Percentiles rank a stretch among this genome's conserved stretches.
Conservation (phyloP, 2,888 invertebrate genomes). For the Andrena minutula region DNA sequence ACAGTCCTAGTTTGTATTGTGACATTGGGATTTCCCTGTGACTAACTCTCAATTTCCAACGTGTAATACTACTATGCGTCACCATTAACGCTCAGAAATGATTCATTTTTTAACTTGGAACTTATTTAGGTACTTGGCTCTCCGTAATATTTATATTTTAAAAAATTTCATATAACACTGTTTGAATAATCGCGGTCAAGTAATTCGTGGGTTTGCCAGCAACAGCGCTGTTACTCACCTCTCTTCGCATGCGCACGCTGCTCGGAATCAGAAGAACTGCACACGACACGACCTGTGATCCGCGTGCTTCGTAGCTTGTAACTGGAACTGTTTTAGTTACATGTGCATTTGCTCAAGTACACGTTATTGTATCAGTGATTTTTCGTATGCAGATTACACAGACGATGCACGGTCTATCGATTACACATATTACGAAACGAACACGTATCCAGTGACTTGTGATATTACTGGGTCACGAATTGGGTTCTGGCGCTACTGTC, state of each 20-base stretch:
- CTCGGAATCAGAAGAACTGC: conserved; percentile 19
- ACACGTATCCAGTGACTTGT: conserved; percentile 13
- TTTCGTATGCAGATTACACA: background rate
- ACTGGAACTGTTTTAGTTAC: conserved; percentile 15
- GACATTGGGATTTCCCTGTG: background rate
- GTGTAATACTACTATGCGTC: background rate
- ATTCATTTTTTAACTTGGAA: no score
- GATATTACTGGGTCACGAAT: conserved; percentile 36
- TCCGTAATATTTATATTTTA: background rate
- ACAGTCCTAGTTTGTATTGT: background rate
- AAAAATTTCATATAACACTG: background rate
- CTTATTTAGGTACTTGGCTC: background rate
- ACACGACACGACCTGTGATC: conserved; percentile 11
- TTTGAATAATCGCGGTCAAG: conserved; percentile 20
- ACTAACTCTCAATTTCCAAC: background rate
- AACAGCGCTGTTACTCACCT: conserved; percentile 52
- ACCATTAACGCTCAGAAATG: background rate
- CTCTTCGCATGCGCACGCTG: conserved; percentile 55
- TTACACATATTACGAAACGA: conserved; percentile 28
- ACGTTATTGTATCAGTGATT: background rate
- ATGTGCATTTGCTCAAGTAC: conserved; percentile 1
- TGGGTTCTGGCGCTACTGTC: conserved; percentile 60
- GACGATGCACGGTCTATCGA: conserved; percentile 9
- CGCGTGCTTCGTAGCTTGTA: conserved; percentile 12
- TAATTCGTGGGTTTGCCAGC: background rate